A percentile compares a stretch with the other conserved stretches of the same genome.
Evolutionary conservation across 2,888 invertebrate genomes (phyloP).

Genomic region (Polydrusus cervinus): DNA sequence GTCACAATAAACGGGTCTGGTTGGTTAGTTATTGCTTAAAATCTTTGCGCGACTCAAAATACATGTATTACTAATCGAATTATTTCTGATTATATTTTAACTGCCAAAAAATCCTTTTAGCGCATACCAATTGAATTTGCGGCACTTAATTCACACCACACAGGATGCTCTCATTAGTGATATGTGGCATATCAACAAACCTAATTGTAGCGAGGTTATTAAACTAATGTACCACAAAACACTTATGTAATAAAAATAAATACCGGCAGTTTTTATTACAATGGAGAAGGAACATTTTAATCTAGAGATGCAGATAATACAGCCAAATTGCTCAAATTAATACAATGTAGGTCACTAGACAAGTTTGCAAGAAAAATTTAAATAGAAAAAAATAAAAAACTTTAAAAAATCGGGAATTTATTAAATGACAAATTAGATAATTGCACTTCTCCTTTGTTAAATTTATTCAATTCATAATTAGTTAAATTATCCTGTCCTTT

Average conservation of each 20-base stretch:
- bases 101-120: slow-evolving; percentile 62
- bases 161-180: slow-evolving; percentile 65
- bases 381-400: no score
- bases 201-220: slow-evolving; percentile 64
- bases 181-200: slow-evolving; percentile 62
- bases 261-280: slow-evolving; percentile 43
- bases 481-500: no score
- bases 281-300: slow-evolving; percentile 9
- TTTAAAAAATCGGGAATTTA: no score
- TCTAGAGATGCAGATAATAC: background rate
- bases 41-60: background rate
- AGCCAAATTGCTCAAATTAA: no score
- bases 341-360: background rate
- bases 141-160: slow-evolving; percentile 64
- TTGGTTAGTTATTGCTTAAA: no score
- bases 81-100: slow-evolving; percentile 21
- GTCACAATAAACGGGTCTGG: no score
- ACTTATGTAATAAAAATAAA: slow-evolving; percentile 57
- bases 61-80: background rate
- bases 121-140: slow-evolving; percentile 65
- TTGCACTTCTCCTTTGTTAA: no score
- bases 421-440: no score
- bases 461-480: no score
- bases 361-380: no score
- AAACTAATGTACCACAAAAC: slow-evolving; percentile 58